Evolutionary conservation across 1,140 invertebrate genomes (phyloP), one percentile per base, ranked within the genome.

Genomic region (Acyrthosiphon pisum): DNA sequence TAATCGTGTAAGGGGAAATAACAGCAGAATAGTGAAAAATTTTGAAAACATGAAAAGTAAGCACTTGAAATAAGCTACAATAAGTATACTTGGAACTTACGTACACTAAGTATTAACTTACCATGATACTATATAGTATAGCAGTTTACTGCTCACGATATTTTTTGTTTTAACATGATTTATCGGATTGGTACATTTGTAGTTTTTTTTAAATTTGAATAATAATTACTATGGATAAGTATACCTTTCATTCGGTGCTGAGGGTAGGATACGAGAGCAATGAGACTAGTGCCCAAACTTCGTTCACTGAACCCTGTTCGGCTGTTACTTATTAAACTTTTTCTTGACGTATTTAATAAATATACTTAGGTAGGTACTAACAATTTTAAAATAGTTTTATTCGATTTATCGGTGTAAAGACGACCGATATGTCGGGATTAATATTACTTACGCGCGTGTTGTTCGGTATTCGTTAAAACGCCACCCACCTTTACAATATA

Each of bases 161-260:
- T 7, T 18, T 68, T 76, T n/a, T 60, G 23, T 26, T 76, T n/a
- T 76, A 18, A 76, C n/a, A 76, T n/a, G 9, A 14, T 68, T 60
- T 0, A 4, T 68, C 4, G 2, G 14, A n/a, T 50, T 50, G 1
- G 14, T 48, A 48, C 3, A 41, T 41, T 41, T 41, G 41, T 41
- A 50, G 2, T 50, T 18, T 68, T n/a, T 76, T 76, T 76, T 76
- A 30, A n/a, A 76, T n/a, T 18, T 76, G 6, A 8, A 8, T n/a
- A 18, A 76, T 76, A 20, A 76, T 68, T n/a, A 76, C 20, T 11
- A 76, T n/a, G 18, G 0, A 4, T 68, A 76, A 18, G 14, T 76
- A 6, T 18, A 18, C 4, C 0, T 18, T 20, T 30, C 20, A n/a
- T n/a, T n/a, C 14, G 4, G 18, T n/a, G n/a, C 14, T 20, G 14